phyloP scores from a whole-genome alignment of 2,797 vertebrate species.

The Enteromius mattozi region DNA sequence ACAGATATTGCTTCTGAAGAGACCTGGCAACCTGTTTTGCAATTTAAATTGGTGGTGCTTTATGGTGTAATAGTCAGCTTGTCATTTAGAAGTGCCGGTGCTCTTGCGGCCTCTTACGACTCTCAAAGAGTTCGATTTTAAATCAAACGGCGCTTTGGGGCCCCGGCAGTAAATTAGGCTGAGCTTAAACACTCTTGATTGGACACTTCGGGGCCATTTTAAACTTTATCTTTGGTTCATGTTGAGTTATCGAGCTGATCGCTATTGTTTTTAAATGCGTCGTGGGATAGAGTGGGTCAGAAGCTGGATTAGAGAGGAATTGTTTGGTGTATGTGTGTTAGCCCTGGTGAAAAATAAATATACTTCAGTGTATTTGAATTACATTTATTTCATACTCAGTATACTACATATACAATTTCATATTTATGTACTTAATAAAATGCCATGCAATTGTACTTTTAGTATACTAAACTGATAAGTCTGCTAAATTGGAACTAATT shows the following conservation, averaged over 20 bases:
- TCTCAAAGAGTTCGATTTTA: slow-evolving; percentile 62
- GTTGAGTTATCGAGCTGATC: neutral
- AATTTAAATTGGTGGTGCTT: slow-evolving; percentile 77
- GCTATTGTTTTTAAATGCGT: neutral
- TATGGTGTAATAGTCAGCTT: slow-evolving; percentile 64
- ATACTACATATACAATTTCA: no score
- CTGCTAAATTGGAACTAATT: no score
- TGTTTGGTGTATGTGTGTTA: neutral
- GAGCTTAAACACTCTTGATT: slow-evolving; percentile 49
- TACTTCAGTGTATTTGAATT: no score
- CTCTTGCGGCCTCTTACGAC: slow-evolving; percentile 57
- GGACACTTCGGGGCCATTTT: slow-evolving; percentile 33
- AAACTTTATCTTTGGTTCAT: neutral
- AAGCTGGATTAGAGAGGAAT: neutral
- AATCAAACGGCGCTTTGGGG: slow-evolving; percentile 65
- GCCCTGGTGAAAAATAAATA: neutral
- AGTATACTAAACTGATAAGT: no score
- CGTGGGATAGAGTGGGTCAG: neutral
- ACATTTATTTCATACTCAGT: no score
- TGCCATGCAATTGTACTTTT: no score
- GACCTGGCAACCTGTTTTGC: slow-evolving; percentile 77
- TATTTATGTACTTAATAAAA: no score
- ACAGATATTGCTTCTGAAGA: slow-evolving; percentile 78
- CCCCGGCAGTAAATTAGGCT: slow-evolving; percentile 48
- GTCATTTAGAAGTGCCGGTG: slow-evolving; percentile 64